Evolutionary conservation across 2,797 vertebrate genomes (phyloP), one percentile per base, ranked within the genome.

Genomic region (Phrynocephalus forsythii): DNA sequence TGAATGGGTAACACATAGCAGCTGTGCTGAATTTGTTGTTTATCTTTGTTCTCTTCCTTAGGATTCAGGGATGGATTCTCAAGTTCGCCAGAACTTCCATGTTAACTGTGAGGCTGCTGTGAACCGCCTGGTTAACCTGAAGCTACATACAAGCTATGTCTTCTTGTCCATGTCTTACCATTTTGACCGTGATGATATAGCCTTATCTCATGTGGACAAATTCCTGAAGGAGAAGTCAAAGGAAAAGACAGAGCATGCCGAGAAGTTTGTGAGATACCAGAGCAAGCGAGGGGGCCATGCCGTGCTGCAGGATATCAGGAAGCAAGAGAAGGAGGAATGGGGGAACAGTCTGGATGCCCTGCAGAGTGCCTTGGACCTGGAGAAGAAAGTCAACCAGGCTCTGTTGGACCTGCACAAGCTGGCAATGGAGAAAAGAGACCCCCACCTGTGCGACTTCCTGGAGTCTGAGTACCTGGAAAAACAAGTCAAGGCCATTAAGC

Each of bases 61-160:
- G 66, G 22, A 4, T 18, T 22, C 9, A 30, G 28, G 1, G 6
- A 98, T 98, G 97, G 95, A 96, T 30, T 98, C 97, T 82, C 97
- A 97, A 90, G 95, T 98, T 66, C 95, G 97, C 79, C 97, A 98
- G 95, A 98, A 97, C 94, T 98, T 96, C 95, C 94, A 97, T 92
- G 92, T 92, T 28, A 97, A 97, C 73, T 97, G 97, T 83, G 97
- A 98, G 93, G 97, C 96, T 89, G 96, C 97, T 84, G 84, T 98
- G 87, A 98, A 98, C 95, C 94, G 92, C 6, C 97, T 97, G 96
- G 78, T 97, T 16, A 98, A 98, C 95, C 92, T 98, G 96, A 97
- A 96, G 96, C 79, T 97, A 60, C 96, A 91, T 56, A 95, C 96
- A 5, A 97, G 96, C 0, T 98, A 98, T 94, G 96, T 95, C 76